Conservation (phyloP, 2,797 vertebrate genomes). For the Micrastur ruficollis region DNA sequence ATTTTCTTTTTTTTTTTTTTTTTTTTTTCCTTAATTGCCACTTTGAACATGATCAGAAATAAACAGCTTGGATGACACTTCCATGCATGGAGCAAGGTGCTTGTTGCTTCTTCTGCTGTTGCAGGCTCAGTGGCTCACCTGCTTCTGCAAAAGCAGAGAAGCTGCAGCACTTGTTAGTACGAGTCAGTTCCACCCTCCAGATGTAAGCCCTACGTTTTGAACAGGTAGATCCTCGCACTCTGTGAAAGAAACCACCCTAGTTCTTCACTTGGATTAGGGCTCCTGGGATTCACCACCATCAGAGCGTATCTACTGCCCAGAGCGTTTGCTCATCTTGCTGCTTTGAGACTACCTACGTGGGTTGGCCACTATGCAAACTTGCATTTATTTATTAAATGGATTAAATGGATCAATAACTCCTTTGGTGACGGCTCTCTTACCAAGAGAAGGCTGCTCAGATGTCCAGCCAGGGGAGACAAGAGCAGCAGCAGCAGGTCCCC, state of each 20-base stretch:
- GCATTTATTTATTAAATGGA: background rate
- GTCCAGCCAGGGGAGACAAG: background rate
- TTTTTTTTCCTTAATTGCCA: background rate
- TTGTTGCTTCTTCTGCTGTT: constrained; percentile 72
- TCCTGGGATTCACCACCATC: background rate
- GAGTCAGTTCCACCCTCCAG: background rate
- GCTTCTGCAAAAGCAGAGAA: constrained; percentile 74
- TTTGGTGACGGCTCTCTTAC: background rate
- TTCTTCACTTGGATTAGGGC: background rate
- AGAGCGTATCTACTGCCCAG: background rate
- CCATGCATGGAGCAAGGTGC: constrained; percentile 69
- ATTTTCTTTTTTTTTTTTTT: constrained; percentile 6
- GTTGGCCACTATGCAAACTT: background rate
- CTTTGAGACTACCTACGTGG: fast-evolving
- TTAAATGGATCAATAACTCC: fast-evolving
- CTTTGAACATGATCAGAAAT: constrained; percentile 30
- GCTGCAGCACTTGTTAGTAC: constrained; percentile 50
- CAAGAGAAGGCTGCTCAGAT: background rate
- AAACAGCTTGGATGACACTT: constrained; percentile 71
- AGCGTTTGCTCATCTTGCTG: fast-evolving
- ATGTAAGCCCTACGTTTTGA: background rate
- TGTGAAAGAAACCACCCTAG: fast-evolving
- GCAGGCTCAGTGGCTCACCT: constrained; percentile 80
- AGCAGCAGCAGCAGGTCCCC: background rate
- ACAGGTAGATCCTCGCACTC: background rate